Conservation (phyloP, 2,888 invertebrate species). For the Conomelus anceps region DNA sequence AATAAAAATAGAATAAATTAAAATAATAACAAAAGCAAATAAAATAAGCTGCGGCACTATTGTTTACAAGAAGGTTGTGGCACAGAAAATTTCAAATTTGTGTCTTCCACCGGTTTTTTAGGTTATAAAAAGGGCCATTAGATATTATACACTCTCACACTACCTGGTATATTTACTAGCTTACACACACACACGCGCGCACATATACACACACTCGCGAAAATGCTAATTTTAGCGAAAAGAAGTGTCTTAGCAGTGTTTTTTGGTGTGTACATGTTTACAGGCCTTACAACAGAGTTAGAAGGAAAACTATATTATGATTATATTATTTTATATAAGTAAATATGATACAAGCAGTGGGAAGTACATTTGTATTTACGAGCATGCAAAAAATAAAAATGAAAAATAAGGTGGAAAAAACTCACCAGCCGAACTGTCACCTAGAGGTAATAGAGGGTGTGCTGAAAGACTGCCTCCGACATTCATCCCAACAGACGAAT, state of each 20-base stretch:
- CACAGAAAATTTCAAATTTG: neutral
- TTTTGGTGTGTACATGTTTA: neutral
- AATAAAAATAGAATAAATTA: conserved; percentile 23
- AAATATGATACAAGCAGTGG: conserved; percentile 34
- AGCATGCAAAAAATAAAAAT: conserved; percentile 16
- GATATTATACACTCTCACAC: neutral
- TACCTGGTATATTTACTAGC: neutral
- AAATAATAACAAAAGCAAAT: conserved; percentile 32
- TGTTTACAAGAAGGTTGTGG: neutral
- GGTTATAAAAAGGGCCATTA: neutral
- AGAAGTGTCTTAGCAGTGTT: neutral
- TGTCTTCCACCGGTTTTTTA: neutral
- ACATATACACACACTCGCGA: neutral
- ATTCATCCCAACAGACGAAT: conserved; percentile 61
- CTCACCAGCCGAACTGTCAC: conserved; percentile 45
- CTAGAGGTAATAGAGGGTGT: conserved; percentile 90
- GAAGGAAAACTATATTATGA: neutral
- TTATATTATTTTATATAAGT: neutral
- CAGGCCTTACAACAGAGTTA: neutral
- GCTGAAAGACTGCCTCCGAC: conserved; percentile 86
- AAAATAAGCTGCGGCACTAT: neutral
- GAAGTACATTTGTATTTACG: conserved; percentile 30
- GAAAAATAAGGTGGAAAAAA: conserved; percentile 34
- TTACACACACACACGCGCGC: neutral
- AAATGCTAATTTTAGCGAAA: no score